A percentile compares a stretch with the other conserved stretches of the same genome.
Conservation (phyloP, 2,888 invertebrate genomes). For the Caenorhabditis angaria region DNA sequence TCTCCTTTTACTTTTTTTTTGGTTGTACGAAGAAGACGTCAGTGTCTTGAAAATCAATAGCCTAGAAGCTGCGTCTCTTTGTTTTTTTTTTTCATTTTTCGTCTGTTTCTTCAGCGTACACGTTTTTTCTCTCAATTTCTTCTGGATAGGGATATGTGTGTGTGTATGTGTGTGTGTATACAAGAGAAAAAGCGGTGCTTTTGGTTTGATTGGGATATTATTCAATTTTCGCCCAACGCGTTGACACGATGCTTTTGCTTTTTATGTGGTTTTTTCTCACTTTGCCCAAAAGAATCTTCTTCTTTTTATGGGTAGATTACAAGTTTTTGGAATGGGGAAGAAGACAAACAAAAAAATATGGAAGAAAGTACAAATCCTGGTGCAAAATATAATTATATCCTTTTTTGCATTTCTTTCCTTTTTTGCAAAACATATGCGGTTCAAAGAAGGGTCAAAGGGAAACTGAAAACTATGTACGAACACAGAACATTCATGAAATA, state of each 20-base stretch:
- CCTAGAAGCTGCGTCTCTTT: not conserved
- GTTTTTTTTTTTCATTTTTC: no score
- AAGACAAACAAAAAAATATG: not conserved
- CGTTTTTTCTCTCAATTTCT: not conserved
- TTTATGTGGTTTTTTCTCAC: not conserved
- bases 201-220: slow-evolving; percentile 2
- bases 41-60: not conserved
- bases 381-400: not conserved
- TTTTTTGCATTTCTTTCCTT: no score
- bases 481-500: no score
- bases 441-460: no score
- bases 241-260: not conserved
- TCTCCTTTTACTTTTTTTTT: not conserved
- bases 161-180: not conserved
- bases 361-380: not conserved
- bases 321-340: no score
- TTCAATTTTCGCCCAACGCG: not conserved
- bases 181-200: not conserved
- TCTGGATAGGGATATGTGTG: no score
- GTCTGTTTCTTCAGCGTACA: not conserved
- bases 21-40: slow-evolving; percentile 4
- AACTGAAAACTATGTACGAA: no score
- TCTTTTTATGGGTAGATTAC: not conserved
- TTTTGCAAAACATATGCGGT: not conserved
- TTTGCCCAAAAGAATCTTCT: not conserved